These are phyloP conservation scores for Prosapia bicincta DNA, from an alignment of 2,888 invertebrate species.

Conservation along the genomic window DNA sequence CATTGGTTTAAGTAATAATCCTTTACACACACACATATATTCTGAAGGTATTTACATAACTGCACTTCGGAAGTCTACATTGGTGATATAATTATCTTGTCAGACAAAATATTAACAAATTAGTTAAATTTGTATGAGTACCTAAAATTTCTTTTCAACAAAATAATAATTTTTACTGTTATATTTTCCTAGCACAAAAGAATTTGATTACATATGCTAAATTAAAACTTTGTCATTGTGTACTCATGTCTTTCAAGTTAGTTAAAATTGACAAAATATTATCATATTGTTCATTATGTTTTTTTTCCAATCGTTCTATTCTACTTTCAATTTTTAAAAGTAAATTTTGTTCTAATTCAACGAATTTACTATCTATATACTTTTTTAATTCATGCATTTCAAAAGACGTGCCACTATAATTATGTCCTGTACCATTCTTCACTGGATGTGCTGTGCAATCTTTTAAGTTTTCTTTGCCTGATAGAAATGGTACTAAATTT, in stretches of 20 bases:
- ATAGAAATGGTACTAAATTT: slow-evolving; percentile 34
- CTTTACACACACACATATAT: too few species aligned
- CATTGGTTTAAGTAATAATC: too few species aligned
- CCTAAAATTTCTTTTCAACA: too few species aligned
- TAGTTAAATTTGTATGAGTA: not conserved
- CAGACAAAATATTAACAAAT: not conserved
- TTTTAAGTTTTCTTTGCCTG: not conserved
- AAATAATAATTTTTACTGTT: too few species aligned
- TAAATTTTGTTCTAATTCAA: slow-evolving; percentile 43
- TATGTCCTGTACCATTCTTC: slow-evolving; percentile 2
- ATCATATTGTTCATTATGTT: slow-evolving; percentile 44
- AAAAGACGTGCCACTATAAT: not conserved
- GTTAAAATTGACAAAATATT: not conserved
- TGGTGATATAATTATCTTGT: not conserved
- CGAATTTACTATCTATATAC: slow-evolving; percentile 45
- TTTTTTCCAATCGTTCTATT: slow-evolving; percentile 43
- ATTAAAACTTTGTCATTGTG: not conserved
- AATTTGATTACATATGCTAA: not conserved
- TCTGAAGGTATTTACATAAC: not conserved
- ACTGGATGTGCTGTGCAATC: not conserved
- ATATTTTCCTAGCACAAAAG: not conserved
- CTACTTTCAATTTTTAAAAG: slow-evolving; percentile 37
- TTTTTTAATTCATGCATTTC: slow-evolving; percentile 25
- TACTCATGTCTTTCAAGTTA: not conserved
- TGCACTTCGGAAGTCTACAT: not conserved